These are phyloP conservation scores for Yponomeuta malinellus DNA, from an alignment of 2,888 invertebrate genomes.

Conservation along the genomic window DNA sequence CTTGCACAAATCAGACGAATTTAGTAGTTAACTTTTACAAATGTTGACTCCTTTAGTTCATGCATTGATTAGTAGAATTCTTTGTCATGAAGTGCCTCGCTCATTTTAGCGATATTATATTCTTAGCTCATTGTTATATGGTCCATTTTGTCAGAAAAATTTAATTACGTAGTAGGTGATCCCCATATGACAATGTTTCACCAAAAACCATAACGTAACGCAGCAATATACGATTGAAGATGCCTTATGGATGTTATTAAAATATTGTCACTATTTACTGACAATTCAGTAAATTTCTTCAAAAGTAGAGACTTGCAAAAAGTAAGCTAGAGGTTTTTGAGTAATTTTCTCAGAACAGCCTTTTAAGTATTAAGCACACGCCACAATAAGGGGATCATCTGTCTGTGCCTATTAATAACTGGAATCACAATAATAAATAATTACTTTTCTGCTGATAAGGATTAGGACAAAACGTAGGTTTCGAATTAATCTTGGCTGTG, in stretches of 20 bases:
- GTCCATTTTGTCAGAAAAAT: neutral
- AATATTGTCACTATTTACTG: neutral
- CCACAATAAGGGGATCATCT: conserved; percentile 17
- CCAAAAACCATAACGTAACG: neutral
- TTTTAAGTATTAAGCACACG: neutral
- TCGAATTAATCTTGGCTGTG: conserved; percentile 38
- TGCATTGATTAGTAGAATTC: conserved; percentile 14
- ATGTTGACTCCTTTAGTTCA: conserved; percentile 29
- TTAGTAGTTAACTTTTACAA: conserved; percentile 62
- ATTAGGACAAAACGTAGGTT: conserved; percentile 11
- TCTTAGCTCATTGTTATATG: neutral
- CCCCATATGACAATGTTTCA: neutral
- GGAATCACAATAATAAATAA: conserved; percentile 8
- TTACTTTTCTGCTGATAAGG: conserved; percentile 13
- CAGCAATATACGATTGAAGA: conserved; percentile 19
- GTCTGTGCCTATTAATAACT: conserved; percentile 3
- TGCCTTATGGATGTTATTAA: conserved; percentile 30
- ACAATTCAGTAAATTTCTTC: neutral
- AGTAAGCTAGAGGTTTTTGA: too few species aligned
- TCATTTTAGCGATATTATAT: conserved; percentile 10
- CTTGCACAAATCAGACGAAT: conserved; percentile 51
- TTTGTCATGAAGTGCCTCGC: conserved; percentile 21
- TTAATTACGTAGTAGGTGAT: neutral
- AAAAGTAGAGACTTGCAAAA: neutral
- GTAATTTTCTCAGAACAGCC: neutral